Evolutionary conservation across 2,797 vertebrate species (phyloP), one percentile per base, ranked within the genome.

Genomic region (Sylvia borin): DNA sequence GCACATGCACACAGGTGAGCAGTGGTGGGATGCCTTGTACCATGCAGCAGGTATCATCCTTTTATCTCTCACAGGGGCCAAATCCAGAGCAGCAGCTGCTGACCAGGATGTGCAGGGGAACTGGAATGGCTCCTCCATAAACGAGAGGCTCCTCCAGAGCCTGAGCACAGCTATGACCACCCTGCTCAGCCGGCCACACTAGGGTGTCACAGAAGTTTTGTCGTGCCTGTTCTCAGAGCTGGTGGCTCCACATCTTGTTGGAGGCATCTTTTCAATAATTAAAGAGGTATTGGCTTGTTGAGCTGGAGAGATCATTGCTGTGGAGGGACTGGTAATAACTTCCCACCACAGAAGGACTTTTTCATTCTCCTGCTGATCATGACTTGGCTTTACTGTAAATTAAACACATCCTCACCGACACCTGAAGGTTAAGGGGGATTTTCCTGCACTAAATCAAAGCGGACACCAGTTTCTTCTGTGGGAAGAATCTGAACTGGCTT

Each of bases 401-500:
- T 96, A 93, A 95, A 95, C 88, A 95, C 93, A 96, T 92, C 96
- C 94, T 92, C 71, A 22, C 92, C 5, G 20, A 91, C 91, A 93
- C 92, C 90, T 85, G 86, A 86, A 94, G 96, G 93, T 94, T 92
- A 95, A 95, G 94, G 95, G 93, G 93, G 94, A 95, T 96, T 95
- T 97, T 95, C 93, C 94, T 93, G 83, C 90, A 90, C 92, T 97
- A 96, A 97, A 97, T 97, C 96, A 97, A 94, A 96, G 80, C 22
- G 62, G 95, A 92, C 85, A 80, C 78, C 42, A 34, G 85, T 76
- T 94, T 93, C 89, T 96, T 82, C 85, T 84, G 65, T 65, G 79
- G 43, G 80, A 92, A 81, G 95, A 92, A 93, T 86, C 93, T 87
- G 92, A 96, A 94, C 91, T 91, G 94, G 92, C 95, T 96, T 96